A percentile compares a stretch with the other conserved stretches of the same genome.
phyloP scores from a whole-genome alignment of 2,888 invertebrate species.

The Hyposoter didymator region DNA sequence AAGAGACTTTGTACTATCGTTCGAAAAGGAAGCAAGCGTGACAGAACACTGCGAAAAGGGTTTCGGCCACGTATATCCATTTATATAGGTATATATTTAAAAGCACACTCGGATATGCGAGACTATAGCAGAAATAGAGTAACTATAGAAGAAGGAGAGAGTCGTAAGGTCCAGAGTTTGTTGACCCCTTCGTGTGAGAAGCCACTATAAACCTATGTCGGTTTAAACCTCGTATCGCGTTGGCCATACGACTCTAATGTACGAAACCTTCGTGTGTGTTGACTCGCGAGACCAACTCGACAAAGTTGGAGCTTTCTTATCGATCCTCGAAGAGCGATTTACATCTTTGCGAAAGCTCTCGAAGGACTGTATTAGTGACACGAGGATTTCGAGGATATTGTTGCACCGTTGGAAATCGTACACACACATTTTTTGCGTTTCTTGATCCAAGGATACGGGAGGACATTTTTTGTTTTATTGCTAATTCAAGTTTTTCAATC shows the following conservation, averaged over 20 bases:
- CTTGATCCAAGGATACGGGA: no score
- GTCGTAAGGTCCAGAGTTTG: conserved; percentile 76
- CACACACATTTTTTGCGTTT: no score
- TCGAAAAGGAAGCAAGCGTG: conserved; percentile 47
- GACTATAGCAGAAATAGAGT: conserved; percentile 24
- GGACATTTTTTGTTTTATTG: background rate
- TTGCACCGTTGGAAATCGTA: background rate
- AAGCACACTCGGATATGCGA: conserved; percentile 24
- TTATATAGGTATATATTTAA: conserved; percentile 19
- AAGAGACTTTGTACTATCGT: conserved; percentile 29
- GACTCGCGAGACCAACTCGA: conserved; percentile 24
- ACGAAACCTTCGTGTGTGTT: conserved; percentile 12
- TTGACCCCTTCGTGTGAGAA: conserved; percentile 76
- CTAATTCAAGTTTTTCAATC: background rate
- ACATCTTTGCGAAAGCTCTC: conserved; percentile 73
- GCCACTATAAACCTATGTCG: conserved; percentile 75
- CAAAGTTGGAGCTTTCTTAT: conserved; percentile 72
- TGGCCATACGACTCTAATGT: conserved; percentile 19
- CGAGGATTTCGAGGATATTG: background rate
- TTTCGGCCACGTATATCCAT: conserved; percentile 4
- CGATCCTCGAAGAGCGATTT: conserved; percentile 80
- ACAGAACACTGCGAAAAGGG: conserved; percentile 51
- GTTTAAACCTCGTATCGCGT: conserved; percentile 60
- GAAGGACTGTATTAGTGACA: conserved; percentile 14
- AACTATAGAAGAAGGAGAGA: conserved; percentile 25